Evolutionary conservation across 1,140 invertebrate genomes (phyloP).

Genomic region (Bombus impatiens): DNA sequence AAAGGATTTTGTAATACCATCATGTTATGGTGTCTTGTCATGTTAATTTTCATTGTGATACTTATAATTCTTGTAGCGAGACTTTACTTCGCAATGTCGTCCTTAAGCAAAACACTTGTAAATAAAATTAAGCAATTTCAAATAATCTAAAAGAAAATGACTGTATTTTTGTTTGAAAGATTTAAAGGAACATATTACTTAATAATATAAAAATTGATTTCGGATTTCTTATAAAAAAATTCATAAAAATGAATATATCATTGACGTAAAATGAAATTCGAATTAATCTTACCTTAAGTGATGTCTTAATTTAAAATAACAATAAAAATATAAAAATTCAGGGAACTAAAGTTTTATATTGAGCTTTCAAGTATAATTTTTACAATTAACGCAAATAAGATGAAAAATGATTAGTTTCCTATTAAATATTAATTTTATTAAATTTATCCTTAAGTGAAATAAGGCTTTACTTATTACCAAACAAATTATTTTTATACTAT

Average conservation of each 20-base stretch:
- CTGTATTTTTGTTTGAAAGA: not conserved
- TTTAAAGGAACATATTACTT: not conserved
- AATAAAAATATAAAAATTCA: not conserved
- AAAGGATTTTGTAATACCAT: slow-evolving; percentile 29
- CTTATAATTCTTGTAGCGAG: slow-evolving; percentile 7
- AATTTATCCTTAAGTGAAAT: too few relatives aligned
- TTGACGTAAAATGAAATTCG: not conserved
- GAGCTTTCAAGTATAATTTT: not conserved
- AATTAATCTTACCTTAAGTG: not conserved
- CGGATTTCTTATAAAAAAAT: not conserved
- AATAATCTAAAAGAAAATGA: not conserved
- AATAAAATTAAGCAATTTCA: slow-evolving; percentile 15
- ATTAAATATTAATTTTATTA: not conserved
- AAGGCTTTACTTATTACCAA: not conserved
- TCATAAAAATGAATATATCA: not conserved
- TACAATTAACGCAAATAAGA: not conserved
- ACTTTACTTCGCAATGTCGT: not conserved
- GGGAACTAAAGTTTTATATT: not conserved
- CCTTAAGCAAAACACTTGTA: slow-evolving; percentile 1
- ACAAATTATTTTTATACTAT: not conserved
- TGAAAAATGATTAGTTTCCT: not conserved
- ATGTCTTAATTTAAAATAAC: not conserved
- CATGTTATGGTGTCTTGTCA: not conserved
- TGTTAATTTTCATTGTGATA: slow-evolving; percentile 32
- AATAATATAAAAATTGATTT: not conserved